These are phyloP conservation scores for Scelioninae gen. 1 DNA, from an alignment of 2,888 invertebrate species.

Conservation along the genomic window DNA sequence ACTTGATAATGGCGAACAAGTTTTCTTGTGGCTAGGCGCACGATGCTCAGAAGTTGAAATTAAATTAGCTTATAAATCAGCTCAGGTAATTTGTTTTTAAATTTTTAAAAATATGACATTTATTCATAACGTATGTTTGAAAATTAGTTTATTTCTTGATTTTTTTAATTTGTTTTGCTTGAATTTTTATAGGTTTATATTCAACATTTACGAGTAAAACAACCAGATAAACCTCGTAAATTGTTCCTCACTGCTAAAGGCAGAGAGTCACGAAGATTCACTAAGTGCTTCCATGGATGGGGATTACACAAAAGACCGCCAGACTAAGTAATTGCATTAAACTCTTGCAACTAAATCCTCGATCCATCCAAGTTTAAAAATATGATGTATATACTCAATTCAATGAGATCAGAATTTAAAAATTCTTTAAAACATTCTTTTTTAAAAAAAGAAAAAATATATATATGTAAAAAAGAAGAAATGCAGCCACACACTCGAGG, in stretches of 20 bases:
- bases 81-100: constrained; percentile 93
- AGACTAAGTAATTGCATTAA: constrained; percentile 85
- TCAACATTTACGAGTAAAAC: constrained; percentile 97
- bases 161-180: constrained; percentile 28
- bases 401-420: constrained; percentile 38
- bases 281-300: constrained; percentile 99
- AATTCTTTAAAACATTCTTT: background rate
- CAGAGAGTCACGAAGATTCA: constrained; percentile 97
- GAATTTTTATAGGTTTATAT: constrained; percentile 94
- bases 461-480: constrained; percentile 2
- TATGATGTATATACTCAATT: constrained; percentile 50
- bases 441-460: background rate
- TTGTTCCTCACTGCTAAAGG: constrained; percentile 97
- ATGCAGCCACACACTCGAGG: too few relatives aligned
- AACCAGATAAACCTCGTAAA: constrained; percentile 95
- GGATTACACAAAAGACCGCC: constrained; percentile 93
- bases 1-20: constrained; percentile 98
- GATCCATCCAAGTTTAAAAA: constrained; percentile 57
- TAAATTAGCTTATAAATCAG: constrained; percentile 98
- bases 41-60: constrained; percentile 99
- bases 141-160: background rate
- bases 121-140: background rate
- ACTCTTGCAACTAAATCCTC: constrained; percentile 6
- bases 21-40: constrained; percentile 98
- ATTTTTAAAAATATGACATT: background rate